Evolutionary conservation across 1,140 invertebrate genomes (phyloP).

Genomic region (Neodiprion virginianus): DNA sequence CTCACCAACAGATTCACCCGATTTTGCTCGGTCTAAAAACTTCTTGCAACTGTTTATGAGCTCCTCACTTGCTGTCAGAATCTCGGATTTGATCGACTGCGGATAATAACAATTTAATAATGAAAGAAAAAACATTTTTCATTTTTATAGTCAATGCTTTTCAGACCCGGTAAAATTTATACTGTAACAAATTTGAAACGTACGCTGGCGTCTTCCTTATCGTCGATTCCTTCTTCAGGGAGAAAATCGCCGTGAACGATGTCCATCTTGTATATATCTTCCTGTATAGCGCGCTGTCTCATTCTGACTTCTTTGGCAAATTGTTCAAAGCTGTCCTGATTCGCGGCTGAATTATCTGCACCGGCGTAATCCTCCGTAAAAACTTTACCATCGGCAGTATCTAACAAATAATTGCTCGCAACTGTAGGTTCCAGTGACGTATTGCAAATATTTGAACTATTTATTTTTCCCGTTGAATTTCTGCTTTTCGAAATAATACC

Average conservation of each 20-base stretch:
- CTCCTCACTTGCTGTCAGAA: slow-evolving; percentile 31
- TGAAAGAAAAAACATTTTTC: background rate
- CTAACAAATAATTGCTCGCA: background rate
- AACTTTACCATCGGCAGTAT: too few species aligned
- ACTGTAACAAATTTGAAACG: background rate
- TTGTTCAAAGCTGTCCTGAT: slow-evolving; percentile 15
- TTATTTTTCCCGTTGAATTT: too few species aligned
- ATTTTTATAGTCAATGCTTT: too few species aligned
- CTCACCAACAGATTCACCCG: slow-evolving; percentile 20
- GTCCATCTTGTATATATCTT: slow-evolving; percentile 47
- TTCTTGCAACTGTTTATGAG: slow-evolving; percentile 39
- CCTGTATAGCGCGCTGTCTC: slow-evolving; percentile 34
- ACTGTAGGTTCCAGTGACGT: background rate
- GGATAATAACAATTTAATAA: background rate
- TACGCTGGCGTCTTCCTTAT: too few species aligned
- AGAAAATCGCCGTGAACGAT: slow-evolving; percentile 33
- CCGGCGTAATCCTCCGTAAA: too few species aligned
- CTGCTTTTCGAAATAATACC: background rate
- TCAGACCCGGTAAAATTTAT: slow-evolving; percentile 15
- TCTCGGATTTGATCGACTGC: slow-evolving; percentile 13
- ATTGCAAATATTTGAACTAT: background rate
- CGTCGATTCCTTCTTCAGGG: slow-evolving; percentile 23
- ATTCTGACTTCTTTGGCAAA: slow-evolving; percentile 20
- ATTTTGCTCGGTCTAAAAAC: slow-evolving; percentile 40
- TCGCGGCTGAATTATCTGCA: background rate